Conservation (phyloP, 2,888 invertebrate genomes). For the Drosophila monieri region DNA sequence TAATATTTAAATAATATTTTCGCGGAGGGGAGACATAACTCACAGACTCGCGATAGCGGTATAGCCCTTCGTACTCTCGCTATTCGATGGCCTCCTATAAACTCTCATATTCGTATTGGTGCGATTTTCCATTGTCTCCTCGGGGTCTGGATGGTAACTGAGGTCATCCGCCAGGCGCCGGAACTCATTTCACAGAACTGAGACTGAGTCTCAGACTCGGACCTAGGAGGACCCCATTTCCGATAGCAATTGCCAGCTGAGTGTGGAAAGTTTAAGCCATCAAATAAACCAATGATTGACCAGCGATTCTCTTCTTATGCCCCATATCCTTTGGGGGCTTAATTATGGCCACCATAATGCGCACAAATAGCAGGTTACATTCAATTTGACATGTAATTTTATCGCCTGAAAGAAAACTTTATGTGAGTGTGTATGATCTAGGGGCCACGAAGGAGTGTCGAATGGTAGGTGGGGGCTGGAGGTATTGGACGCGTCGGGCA, state of each 20-base stretch:
- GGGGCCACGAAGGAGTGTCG: conserved; percentile 1
- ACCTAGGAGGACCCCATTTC: background rate
- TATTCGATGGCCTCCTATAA: background rate
- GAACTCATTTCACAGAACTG: conserved; percentile 29
- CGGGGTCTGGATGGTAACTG: conserved; percentile 33
- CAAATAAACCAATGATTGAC: conserved; percentile 73
- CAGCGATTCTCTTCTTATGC: conserved; percentile 41
- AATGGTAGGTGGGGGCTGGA: conserved; percentile 4
- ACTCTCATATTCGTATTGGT: background rate
- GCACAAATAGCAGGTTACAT: conserved; percentile 76
- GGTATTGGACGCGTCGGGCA: conserved; percentile 50
- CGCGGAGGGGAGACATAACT: conserved; percentile 21
- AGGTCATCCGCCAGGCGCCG: conserved; percentile 68
- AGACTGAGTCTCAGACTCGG: background rate
- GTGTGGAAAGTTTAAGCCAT: conserved; percentile 58
- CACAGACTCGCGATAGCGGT: conserved; percentile 9
- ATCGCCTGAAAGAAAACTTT: conserved; percentile 64
- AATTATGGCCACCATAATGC: conserved; percentile 71
- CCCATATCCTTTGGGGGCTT: conserved; percentile 50
- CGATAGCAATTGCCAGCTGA: conserved; percentile 16
- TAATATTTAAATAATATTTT: conserved; percentile 43
- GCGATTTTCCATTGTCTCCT: conserved; percentile 2
- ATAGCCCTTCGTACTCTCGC: background rate
- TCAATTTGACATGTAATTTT: conserved; percentile 78
- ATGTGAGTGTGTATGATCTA: conserved; percentile 9